These are phyloP conservation scores for Megalops atlanticus DNA, from an alignment of 2,113 vertebrate genomes.

Conservation along the genomic window DNA sequence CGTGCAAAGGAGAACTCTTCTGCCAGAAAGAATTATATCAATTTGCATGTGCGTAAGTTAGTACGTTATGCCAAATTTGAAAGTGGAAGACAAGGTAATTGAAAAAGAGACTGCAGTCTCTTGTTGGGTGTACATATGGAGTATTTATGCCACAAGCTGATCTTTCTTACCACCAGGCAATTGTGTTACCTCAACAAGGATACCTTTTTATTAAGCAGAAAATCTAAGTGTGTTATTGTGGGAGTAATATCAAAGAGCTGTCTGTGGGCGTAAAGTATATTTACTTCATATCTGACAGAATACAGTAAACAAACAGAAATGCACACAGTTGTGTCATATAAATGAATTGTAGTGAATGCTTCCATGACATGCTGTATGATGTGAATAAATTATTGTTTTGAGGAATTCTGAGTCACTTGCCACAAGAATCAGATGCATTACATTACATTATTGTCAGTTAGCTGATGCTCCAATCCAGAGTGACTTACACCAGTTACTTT, in stretches of 20 bases:
- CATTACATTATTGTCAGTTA: no score
- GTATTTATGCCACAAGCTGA: background rate
- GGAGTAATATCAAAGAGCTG: background rate
- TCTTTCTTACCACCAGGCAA: conserved; percentile 35
- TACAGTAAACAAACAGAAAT: background rate
- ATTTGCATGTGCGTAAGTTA: no score
- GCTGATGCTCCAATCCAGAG: no score
- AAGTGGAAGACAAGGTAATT: no score
- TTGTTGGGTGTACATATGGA: background rate
- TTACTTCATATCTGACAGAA: background rate
- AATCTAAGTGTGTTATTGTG: background rate
- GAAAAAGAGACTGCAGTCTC: background rate
- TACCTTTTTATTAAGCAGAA: background rate
- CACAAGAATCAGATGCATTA: no score
- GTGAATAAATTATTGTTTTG: background rate
- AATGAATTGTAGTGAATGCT: background rate
- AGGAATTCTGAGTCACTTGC: no score
- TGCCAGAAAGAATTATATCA: no score
- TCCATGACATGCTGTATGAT: background rate
- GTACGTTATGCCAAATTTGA: no score
- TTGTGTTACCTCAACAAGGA: background rate
- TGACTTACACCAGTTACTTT: no score
- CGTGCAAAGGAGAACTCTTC: no score
- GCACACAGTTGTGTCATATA: background rate
- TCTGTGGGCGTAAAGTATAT: background rate